Evolutionary conservation across 2,113 vertebrate species (phyloP).

Genomic region (Syrrhaptes paradoxus): DNA sequence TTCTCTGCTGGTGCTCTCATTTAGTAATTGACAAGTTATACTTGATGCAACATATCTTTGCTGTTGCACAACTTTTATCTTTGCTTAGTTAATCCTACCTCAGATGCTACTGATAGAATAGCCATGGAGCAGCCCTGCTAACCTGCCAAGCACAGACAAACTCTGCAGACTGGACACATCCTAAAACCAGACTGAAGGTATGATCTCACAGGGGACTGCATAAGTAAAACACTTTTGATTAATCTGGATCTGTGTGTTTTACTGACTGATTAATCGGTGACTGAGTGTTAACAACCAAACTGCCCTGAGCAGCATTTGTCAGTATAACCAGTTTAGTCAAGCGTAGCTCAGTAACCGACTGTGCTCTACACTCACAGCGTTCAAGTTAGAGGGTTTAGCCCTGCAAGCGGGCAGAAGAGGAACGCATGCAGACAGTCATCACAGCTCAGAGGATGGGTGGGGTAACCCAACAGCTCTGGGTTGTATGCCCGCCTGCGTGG

Average conservation of each 20-base stretch:
- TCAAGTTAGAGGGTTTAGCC: background rate
- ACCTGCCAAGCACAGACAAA: background rate
- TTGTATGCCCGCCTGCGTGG: fast-evolving
- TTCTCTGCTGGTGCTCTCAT: background rate
- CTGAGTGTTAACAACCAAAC: background rate
- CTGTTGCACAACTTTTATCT: background rate
- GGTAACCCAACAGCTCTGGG: background rate
- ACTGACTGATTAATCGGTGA: background rate
- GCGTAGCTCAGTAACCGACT: background rate
- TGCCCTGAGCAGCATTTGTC: background rate
- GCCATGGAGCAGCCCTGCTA: background rate
- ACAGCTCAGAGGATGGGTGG: background rate
- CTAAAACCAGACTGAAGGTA: background rate
- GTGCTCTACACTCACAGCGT: background rate
- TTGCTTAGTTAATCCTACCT: background rate
- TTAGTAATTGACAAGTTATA: background rate
- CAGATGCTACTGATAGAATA: background rate
- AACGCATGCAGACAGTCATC: fast-evolving
- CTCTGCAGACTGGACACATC: background rate
- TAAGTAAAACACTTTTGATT: background rate
- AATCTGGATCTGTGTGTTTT: background rate
- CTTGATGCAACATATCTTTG: background rate
- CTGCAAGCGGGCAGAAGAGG: fast-evolving
- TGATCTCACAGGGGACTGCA: background rate
- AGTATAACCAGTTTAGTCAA: background rate